Evolutionary conservation across 1,140 invertebrate genomes (phyloP).

Genomic region (Lucilia cuprina): DNA sequence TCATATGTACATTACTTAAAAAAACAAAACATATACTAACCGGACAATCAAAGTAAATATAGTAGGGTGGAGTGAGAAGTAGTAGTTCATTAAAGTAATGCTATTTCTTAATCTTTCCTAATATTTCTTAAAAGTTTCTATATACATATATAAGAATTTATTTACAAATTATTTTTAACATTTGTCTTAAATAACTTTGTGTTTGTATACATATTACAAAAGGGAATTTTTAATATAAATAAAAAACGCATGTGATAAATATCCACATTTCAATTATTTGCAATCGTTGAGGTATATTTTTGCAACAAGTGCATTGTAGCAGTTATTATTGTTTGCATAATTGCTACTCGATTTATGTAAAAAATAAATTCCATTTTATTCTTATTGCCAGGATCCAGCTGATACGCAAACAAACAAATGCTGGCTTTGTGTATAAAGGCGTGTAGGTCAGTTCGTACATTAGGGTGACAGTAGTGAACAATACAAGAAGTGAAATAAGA

Average conservation of each 20-base stretch:
- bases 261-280: conserved; percentile 8
- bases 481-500: not conserved
- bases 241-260: not conserved
- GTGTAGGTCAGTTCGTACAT: not conserved
- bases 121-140: no score
- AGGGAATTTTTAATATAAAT: not conserved
- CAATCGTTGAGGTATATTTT: conserved; percentile 7
- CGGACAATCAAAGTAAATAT: not conserved
- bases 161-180: no score
- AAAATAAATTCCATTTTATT: not conserved
- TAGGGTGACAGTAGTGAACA: no score
- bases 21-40: not conserved
- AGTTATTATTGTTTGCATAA: conserved; percentile 15
- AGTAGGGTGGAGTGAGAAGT: not conserved
- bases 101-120: no score
- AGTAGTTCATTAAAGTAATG: not conserved
- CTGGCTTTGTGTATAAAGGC: no score
- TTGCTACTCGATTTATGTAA: not conserved
- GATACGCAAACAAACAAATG: not conserved
- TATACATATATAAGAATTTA: no score
- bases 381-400: not conserved
- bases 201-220: not conserved
- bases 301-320: conserved; percentile 1
- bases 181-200: not conserved
- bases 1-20: not conserved